Conservation (phyloP, 1,140 invertebrate genomes). For the Drosophila sproati region DNA sequence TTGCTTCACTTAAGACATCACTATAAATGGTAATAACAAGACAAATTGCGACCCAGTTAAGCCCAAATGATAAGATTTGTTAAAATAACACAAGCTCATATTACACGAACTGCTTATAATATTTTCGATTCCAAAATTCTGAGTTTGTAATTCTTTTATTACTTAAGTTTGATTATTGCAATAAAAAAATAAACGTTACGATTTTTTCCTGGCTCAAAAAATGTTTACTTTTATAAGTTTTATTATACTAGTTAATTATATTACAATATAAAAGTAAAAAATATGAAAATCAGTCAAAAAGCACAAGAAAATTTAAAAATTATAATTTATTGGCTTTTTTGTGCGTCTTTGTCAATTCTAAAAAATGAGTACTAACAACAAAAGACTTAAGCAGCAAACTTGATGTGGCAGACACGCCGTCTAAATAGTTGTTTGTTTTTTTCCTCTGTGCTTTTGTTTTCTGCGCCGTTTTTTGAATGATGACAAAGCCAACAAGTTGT, state of each 20-base stretch:
- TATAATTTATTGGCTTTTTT: conserved; percentile 37
- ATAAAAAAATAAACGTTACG: neutral
- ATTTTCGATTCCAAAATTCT: neutral
- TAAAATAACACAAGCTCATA: neutral
- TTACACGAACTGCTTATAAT: neutral
- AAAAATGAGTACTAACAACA: conserved; percentile 46
- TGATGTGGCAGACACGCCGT: conserved; percentile 55
- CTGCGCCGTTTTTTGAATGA: conserved; percentile 18
- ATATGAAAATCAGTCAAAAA: conserved; percentile 4
- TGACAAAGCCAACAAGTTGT: conserved; percentile 63
- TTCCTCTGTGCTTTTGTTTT: neutral
- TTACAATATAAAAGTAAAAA: conserved; percentile 1
- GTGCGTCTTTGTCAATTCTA: conserved; percentile 32
- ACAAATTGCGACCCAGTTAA: neutral
- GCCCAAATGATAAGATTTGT: neutral
- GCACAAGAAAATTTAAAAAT: conserved; percentile 12
- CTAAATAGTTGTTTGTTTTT: conserved; percentile 34
- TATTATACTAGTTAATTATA: neutral
- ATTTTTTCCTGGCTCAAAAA: too few species aligned
- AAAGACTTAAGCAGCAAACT: conserved; percentile 73
- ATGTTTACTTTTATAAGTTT: neutral
- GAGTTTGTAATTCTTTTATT: neutral
- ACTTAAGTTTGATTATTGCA: neutral
- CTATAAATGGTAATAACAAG: neutral
- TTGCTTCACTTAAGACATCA: conserved; percentile 5